Evolutionary conservation across 2,888 invertebrate species (phyloP).

Genomic region (Mesopsocus fuscifrons): DNA sequence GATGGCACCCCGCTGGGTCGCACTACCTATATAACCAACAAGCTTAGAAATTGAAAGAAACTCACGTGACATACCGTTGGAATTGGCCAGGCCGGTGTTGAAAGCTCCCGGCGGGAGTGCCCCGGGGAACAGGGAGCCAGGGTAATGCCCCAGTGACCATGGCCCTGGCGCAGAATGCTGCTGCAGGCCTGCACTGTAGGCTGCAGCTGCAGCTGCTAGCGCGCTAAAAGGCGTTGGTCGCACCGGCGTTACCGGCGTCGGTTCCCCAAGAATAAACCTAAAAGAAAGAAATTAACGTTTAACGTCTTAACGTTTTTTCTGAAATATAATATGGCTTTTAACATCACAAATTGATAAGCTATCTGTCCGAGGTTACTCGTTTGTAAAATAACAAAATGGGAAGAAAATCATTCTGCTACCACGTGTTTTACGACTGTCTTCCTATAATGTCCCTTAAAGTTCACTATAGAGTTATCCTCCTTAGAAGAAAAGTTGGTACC

Average conservation of each 20-base stretch:
- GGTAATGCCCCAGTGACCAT: constrained; percentile 15
- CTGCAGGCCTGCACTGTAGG: constrained; percentile 26
- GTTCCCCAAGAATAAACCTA: constrained; percentile 24
- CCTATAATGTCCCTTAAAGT: too few species aligned
- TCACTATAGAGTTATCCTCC: too few species aligned
- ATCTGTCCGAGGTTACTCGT: too few species aligned
- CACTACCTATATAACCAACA: background rate
- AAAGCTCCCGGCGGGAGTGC: constrained; percentile 7
- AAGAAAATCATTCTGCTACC: too few species aligned
- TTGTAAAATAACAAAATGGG: too few species aligned
- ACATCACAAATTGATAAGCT: too few species aligned
- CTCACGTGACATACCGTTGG: background rate
- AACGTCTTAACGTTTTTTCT: too few species aligned
- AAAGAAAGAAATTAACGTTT: constrained; percentile 1
- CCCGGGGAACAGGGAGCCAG: constrained; percentile 15
- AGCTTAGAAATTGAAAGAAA: background rate
- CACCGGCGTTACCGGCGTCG: constrained; percentile 29
- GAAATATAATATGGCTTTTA: too few species aligned
- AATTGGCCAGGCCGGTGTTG: background rate
- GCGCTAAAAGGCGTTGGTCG: constrained; percentile 61
- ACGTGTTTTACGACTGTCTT: too few species aligned
- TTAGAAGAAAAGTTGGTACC: too few species aligned
- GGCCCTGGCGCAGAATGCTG: constrained; percentile 16
- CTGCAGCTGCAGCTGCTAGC: constrained; percentile 48
- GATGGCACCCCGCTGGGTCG: background rate